phyloP scores from a whole-genome alignment of 1,140 invertebrate genomes.

The Adelges cooleyi region DNA sequence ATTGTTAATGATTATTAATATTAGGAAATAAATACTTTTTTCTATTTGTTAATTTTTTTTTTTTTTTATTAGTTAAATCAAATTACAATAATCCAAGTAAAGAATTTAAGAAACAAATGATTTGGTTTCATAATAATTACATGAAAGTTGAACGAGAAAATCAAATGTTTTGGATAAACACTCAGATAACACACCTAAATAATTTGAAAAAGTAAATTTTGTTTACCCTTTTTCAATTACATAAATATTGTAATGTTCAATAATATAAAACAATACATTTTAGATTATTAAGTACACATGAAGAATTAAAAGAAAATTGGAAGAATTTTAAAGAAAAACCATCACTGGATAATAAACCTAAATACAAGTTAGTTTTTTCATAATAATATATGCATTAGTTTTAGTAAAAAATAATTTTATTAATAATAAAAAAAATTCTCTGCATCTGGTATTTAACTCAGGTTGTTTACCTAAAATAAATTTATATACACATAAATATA shows the following conservation, averaged over 20 bases:
- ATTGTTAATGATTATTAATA: no score
- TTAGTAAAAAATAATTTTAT: no score
- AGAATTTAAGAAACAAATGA: constrained; percentile 1
- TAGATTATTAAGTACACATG: constrained; percentile 31
- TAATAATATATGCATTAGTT: no score
- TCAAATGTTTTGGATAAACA: constrained; percentile 44
- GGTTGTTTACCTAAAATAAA: no score
- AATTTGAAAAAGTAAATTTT: constrained; percentile 38
- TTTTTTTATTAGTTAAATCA: background rate
- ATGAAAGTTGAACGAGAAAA: constrained; percentile 42
- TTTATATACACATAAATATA: no score
- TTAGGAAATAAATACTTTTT: no score
- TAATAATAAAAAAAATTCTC: no score
- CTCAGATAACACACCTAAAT: constrained; percentile 42
- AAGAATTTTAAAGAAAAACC: constrained; percentile 9
- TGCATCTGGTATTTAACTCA: no score
- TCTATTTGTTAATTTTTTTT: no score
- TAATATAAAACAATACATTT: background rate
- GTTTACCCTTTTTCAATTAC: background rate
- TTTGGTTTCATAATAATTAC: constrained; percentile 22
- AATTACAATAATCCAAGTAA: background rate
- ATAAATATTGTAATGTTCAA: no score
- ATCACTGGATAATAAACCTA: background rate
- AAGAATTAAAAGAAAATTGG: constrained; percentile 31
- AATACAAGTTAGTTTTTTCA: background rate